A percentile compares a stretch with the other conserved stretches of the same genome.
Evolutionary conservation across 1,140 invertebrate species (phyloP).

Genomic region (Panulirus ornatus): DNA sequence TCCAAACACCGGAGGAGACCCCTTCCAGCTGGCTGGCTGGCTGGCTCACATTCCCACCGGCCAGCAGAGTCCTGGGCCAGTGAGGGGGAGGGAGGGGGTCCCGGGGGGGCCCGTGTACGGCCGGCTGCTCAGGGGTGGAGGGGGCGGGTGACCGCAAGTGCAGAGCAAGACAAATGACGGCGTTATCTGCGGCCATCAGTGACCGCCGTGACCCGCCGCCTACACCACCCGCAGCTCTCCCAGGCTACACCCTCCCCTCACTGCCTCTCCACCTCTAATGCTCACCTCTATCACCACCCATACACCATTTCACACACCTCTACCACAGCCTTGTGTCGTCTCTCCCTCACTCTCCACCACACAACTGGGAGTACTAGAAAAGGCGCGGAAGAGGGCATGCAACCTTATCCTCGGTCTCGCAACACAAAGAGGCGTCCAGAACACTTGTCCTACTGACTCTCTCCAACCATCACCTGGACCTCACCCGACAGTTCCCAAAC

Average conservation of each 20-base stretch:
- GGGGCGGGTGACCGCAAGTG: slow-evolving; percentile 41
- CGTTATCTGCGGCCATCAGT: slow-evolving; percentile 43
- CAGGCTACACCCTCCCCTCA: background rate
- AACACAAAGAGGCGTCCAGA: too few species aligned
- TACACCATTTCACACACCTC: background rate
- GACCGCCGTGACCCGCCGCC: slow-evolving; percentile 34
- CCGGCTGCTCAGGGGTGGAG: background rate
- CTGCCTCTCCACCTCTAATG: background rate
- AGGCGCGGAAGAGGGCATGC: too few species aligned
- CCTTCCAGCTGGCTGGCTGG: too few species aligned
- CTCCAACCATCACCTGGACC: too few species aligned
- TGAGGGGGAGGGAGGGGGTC: background rate
- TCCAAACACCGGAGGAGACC: too few species aligned
- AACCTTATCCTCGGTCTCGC: too few species aligned
- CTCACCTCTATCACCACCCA: background rate
- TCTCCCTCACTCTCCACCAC: background rate
- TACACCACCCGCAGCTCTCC: slow-evolving; percentile 23
- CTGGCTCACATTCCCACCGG: too few species aligned
- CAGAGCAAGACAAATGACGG: slow-evolving; percentile 57
- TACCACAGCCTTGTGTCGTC: background rate
- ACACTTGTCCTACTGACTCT: too few species aligned
- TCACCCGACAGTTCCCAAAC: too few species aligned
- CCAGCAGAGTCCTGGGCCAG: too few species aligned
- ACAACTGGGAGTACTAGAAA: too few species aligned
- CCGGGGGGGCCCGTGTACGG: background rate